phyloP scores from a whole-genome alignment of 1,140 invertebrate species.

The Cepaea nemoralis region DNA sequence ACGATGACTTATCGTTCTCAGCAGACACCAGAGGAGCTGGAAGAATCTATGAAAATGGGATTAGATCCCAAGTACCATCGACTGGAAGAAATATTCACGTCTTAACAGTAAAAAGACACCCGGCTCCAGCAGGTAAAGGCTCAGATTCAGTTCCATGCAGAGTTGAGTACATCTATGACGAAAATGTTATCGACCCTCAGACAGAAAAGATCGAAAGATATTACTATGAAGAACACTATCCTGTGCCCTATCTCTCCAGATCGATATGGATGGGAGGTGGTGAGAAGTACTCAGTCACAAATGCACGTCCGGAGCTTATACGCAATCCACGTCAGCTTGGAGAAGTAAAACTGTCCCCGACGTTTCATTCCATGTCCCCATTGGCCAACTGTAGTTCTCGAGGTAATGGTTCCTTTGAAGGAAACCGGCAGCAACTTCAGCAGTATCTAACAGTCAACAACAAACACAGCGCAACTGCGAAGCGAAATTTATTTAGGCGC shows the following conservation, averaged over 20 bases:
- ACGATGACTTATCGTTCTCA: constrained; percentile 42
- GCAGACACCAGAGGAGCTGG: background rate
- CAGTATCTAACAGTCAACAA: background rate
- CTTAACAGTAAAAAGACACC: constrained; percentile 34
- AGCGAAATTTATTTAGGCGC: constrained; percentile 13
- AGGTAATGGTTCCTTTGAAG: background rate
- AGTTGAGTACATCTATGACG: constrained; percentile 68
- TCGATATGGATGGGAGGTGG: constrained; percentile 9
- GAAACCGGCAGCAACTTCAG: background rate
- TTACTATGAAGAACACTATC: constrained; percentile 63
- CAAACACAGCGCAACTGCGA: constrained; percentile 9
- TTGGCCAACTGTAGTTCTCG: background rate
- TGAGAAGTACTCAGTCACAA: constrained; percentile 8
- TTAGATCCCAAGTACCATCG: background rate
- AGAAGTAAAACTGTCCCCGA: background rate
- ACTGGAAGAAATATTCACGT: constrained; percentile 41
- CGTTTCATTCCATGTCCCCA: constrained; percentile 2
- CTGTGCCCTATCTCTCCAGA: constrained; percentile 32
- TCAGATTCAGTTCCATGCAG: constrained; percentile 39
- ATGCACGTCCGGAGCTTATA: background rate
- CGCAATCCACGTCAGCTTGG: background rate
- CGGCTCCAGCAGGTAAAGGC: background rate
- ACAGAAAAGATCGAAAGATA: constrained; percentile 66
- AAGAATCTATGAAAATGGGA: background rate
- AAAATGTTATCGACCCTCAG: constrained; percentile 64